Evolutionary conservation across 1,140 invertebrate species (phyloP), one percentile per base, ranked within the genome.

Genomic region (Prorops nasuta): DNA sequence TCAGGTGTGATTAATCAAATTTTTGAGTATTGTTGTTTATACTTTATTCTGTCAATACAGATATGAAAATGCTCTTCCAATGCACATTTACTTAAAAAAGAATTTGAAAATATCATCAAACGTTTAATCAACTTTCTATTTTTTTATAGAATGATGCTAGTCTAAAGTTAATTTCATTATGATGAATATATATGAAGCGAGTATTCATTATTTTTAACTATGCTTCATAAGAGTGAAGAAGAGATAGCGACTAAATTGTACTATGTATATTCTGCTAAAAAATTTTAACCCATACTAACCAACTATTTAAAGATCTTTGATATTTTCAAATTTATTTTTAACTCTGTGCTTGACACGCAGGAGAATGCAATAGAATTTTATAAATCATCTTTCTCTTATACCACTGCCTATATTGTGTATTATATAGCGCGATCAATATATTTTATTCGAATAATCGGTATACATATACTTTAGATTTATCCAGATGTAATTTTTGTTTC

Each of bases 341-440:
- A 39, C 24, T 44, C 38, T 42, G 44, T 43, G 53, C 52, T 51
- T 54, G 38, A 57, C 32, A 54, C 17, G 54, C 49, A 62, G 45
- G 20, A 49, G 47, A 41, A 58, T 51, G 61, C 61, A 63, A 64
- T 63, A 63, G 51, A 46, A n/a, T n/a, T n/a, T n/a, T n/a, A n/a
- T n/a, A n/a, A n/a, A n/a, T n/a, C n/a, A n/a, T n/a, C n/a, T 37
- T 39, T 55, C 58, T 64, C 58, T 64, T 54, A 50, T 51, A 44
- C 61, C 63, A 67, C 64, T 67, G 64, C 64, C 64, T 66, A 57
- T 59, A 59, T 56, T 37, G 35, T 48, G 59, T 47, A 50, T 63
- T 64, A 58, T 51, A 58, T 49, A n/a, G n/a, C n/a, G n/a, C 48
- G 60, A 52, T 41, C 54, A 58, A 42, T 48, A 48, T 40, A 56